Conservation (phyloP, 2,113 vertebrate genomes). For the Raja brachyura region DNA sequence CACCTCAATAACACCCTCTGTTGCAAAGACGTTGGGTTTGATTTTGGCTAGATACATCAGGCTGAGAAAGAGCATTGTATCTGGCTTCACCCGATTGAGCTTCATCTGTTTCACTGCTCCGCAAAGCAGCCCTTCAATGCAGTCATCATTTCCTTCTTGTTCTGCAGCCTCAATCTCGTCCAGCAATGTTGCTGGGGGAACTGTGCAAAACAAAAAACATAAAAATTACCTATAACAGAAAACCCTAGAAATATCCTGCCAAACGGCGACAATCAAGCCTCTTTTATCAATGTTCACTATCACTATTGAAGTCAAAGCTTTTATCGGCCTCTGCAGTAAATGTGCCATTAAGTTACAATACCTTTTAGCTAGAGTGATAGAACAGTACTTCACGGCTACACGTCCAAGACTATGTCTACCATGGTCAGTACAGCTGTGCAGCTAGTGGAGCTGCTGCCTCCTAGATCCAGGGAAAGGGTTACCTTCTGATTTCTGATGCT, state of each 20-base stretch:
- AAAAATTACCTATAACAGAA: neutral
- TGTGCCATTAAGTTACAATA: neutral
- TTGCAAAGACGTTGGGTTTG: conserved; percentile 97
- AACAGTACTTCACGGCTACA: neutral
- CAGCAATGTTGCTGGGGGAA: conserved; percentile 73
- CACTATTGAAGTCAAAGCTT: neutral
- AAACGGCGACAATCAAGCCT: neutral
- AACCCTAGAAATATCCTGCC: neutral
- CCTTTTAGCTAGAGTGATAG: neutral
- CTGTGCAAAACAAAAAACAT: conserved; percentile 49
- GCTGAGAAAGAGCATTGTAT: conserved; percentile 83
- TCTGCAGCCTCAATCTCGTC: conserved; percentile 92
- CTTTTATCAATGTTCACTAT: neutral
- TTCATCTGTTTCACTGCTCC: conserved; percentile 90
- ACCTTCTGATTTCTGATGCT: no score
- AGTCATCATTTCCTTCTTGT: conserved; percentile 83
- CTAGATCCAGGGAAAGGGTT: no score
- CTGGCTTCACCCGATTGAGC: conserved; percentile 85
- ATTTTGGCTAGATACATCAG: conserved; percentile 97
- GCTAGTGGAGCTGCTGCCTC: no score
- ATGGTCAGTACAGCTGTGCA: no score
- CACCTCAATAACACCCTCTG: conserved; percentile 94
- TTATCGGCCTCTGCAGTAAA: neutral
- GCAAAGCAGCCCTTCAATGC: conserved; percentile 86
- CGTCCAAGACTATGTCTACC: neutral